A percentile compares a stretch with the other conserved stretches of the same genome.
Conservation (phyloP, 1,140 invertebrate genomes). For the Zaprionus lachaisei region DNA sequence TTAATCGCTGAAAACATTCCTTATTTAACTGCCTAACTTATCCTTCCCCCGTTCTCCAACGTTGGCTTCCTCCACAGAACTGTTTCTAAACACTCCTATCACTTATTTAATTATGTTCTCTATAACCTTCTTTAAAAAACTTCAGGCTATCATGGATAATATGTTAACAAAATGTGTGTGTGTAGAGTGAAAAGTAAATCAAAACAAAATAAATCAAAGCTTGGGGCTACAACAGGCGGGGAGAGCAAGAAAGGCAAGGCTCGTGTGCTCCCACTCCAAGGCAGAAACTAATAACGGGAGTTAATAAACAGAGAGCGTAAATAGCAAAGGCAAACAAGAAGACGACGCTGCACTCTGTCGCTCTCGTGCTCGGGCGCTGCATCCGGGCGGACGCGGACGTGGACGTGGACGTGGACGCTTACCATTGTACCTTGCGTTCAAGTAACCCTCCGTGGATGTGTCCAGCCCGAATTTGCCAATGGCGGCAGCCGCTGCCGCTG, state of each 20-base stretch:
- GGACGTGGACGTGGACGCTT: slow-evolving; percentile 68
- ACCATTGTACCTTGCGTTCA: slow-evolving; percentile 84
- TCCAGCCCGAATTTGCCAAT: slow-evolving; percentile 81
- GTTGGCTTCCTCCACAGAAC: neutral
- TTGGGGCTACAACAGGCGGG: slow-evolving; percentile 35
- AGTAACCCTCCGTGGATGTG: slow-evolving; percentile 81
- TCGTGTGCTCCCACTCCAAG: neutral
- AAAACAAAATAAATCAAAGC: slow-evolving; percentile 64
- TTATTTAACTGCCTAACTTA: neutral
- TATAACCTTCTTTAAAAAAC: neutral
- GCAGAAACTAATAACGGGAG: slow-evolving; percentile 68
- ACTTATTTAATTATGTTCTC: slow-evolving; percentile 4
- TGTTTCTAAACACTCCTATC: neutral
- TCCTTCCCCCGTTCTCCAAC: neutral
- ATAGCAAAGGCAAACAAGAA: slow-evolving; percentile 70
- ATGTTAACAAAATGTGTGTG: slow-evolving; percentile 49
- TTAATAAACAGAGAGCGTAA: slow-evolving; percentile 77
- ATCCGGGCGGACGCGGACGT: slow-evolving; percentile 58
- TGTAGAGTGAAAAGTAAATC: slow-evolving; percentile 51
- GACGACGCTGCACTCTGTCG: slow-evolving; percentile 27
- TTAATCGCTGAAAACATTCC: too few species aligned
- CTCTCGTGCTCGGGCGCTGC: slow-evolving; percentile 29
- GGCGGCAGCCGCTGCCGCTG: slow-evolving; percentile 58
- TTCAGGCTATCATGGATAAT: slow-evolving; percentile 30
- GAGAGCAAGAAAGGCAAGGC: slow-evolving; percentile 11